Evolutionary conservation across 2,888 invertebrate genomes (phyloP), one percentile per base, ranked within the genome.

Genomic region (Lucinisca nassula): DNA sequence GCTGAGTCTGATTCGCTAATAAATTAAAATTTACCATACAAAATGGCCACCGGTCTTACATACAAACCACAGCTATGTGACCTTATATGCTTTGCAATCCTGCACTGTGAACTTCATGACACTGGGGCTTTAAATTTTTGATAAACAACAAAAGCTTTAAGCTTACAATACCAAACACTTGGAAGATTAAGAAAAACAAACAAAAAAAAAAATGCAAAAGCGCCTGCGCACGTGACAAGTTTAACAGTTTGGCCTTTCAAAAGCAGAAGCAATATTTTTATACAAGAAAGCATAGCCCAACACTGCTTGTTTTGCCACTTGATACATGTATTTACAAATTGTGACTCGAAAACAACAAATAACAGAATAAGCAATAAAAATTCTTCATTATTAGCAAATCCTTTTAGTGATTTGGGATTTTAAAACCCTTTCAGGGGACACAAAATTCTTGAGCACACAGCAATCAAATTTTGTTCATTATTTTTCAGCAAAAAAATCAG

Each of bases 1-100:
- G 87, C 77, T 4, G 77, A 73, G 17, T 87, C 73, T 55, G 84
- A 82, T 35, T 90, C 90, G 74, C 90, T 90, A 84, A 85, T 58
- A 90, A 89, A 90, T 79, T 78, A 40, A 74, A 67, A 74, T 49
- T 74, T 74, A 79, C 72, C 49, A 55, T 77, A 38, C 77, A 77
- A 78, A n/a, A 77, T 51, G 70, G 49, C 72, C 72, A 72, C 37
- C 61, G 55, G 24, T 12, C 32, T 55, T 27, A 30, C 37, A 45
- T 67, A 79, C 61, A 61, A 24, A n/a, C 37, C 85, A 85, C 40
- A 73, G 72, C 73, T 37, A 27, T 76, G 76, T 77, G 45, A 78
- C 77, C 77, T 78, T 67, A 58, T 40, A 38, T 55, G 55, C 58
- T 73, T 70, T 35, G 40, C 30, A 4, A 21, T n/a, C 32, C 77